phyloP scores from a whole-genome alignment of 2,113 vertebrate genomes.

The Clinocottus analis region DNA sequence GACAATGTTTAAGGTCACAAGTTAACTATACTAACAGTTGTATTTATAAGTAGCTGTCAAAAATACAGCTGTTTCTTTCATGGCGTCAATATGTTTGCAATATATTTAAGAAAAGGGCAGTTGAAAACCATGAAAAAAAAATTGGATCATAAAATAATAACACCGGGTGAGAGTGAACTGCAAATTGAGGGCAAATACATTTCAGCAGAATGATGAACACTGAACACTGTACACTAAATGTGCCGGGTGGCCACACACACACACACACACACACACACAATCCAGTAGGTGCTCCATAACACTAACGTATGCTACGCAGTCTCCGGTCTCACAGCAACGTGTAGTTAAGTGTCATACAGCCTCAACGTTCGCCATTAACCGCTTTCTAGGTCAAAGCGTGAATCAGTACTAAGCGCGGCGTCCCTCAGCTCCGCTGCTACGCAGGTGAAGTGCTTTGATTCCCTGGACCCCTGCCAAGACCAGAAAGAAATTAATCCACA shows the following conservation, averaged over 20 bases:
- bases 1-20: neutral
- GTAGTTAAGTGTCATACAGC: slow-evolving; percentile 52
- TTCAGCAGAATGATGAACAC: slow-evolving; percentile 20
- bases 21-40: neutral
- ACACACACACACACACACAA: neutral
- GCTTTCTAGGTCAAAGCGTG: slow-evolving; percentile 67
- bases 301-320: slow-evolving; percentile 43
- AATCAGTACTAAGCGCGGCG: slow-evolving; percentile 43
- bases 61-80: neutral
- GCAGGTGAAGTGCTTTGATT: slow-evolving; percentile 57
- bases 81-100: neutral
- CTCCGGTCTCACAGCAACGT: slow-evolving; percentile 28
- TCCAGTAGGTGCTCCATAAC: slow-evolving; percentile 30
- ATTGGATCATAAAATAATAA: neutral
- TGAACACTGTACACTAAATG: neutral
- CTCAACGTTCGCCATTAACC: slow-evolving; percentile 39
- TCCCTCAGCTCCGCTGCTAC: neutral
- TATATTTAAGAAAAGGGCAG: neutral
- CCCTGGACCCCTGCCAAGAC: slow-evolving; percentile 22
- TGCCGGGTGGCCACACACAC: neutral
- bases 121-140: neutral
- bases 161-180: neutral
- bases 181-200: neutral
- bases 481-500: neutral
- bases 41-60: neutral